A percentile compares a stretch with the other conserved stretches of the same genome.
Evolutionary conservation across 2,888 invertebrate genomes (phyloP).

Genomic region (Eupithecia centaureata): DNA sequence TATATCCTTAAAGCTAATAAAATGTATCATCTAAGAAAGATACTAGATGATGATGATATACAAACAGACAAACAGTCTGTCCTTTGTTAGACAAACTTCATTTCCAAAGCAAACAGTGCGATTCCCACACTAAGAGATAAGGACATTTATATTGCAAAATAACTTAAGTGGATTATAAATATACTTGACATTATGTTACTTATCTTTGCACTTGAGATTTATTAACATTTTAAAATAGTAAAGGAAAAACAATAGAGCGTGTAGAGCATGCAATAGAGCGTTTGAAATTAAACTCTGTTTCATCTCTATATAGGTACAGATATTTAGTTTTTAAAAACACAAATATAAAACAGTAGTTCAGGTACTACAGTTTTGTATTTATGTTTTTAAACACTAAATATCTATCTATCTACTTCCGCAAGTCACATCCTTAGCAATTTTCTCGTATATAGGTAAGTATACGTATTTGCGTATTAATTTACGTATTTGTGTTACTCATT

Average conservation of each 20-base stretch:
- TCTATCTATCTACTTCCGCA: no score
- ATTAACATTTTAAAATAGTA: conserved; percentile 20
- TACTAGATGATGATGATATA: no score
- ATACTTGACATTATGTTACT: conserved; percentile 52
- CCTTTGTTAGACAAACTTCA: conserved; percentile 19
- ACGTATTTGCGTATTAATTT: no score
- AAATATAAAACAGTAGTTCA: no score
- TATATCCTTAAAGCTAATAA: no score
- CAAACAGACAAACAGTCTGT: conserved; percentile 6
- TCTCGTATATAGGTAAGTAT: no score
- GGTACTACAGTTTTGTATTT: no score
- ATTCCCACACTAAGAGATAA: conserved; percentile 43
- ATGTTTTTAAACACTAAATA: no score
- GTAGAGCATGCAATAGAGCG: background rate
- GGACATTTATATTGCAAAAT: conserved; percentile 58
- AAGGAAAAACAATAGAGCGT: conserved; percentile 13
- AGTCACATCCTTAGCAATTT: no score
- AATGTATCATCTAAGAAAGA: background rate
- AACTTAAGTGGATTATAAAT: conserved; percentile 60
- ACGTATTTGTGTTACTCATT: no score
- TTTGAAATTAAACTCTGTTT: background rate
- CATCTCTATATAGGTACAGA: no score
- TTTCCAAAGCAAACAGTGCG: conserved; percentile 23
- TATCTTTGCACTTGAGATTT: conserved; percentile 19
- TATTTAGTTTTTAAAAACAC: no score